Percentiles rank a stretch among this genome's conserved stretches.
Evolutionary conservation across 1,140 invertebrate species (phyloP).

Genomic region (Platyscapa corneri): DNA sequence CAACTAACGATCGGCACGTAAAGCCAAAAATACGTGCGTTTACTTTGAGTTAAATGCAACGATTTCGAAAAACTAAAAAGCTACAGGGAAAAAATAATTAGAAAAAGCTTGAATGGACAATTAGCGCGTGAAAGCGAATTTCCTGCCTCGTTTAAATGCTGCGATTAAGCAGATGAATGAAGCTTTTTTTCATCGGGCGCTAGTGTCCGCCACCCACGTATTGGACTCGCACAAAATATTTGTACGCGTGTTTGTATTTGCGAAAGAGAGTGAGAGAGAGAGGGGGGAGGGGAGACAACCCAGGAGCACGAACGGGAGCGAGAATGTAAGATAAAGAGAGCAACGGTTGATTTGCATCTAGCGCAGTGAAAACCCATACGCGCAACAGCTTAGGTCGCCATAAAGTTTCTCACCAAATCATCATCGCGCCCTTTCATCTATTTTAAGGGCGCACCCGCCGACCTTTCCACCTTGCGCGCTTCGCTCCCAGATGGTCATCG

Average conservation of each 20-base stretch:
- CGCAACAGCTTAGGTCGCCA: background rate
- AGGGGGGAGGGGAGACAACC: too few species aligned
- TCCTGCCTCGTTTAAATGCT: slow-evolving; percentile 10
- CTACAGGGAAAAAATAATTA: background rate
- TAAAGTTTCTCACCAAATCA: slow-evolving; percentile 57
- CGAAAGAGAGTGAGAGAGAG: too few species aligned
- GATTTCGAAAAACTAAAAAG: background rate
- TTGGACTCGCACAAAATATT: background rate
- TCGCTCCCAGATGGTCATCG: background rate
- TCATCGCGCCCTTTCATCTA: slow-evolving; percentile 55
- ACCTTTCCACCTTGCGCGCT: slow-evolving; percentile 9
- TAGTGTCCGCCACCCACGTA: background rate
- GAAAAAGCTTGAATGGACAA: background rate
- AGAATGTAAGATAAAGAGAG: too few species aligned
- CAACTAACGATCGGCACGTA: too few species aligned
- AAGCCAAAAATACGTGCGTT: too few species aligned
- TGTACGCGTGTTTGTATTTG: too few species aligned
- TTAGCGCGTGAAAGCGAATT: slow-evolving; percentile 42
- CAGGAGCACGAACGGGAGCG: too few species aligned
- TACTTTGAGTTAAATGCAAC: slow-evolving; percentile 1
- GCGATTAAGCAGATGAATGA: slow-evolving; percentile 39
- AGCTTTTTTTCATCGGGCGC: background rate
- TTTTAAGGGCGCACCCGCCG: background rate
- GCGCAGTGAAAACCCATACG: background rate
- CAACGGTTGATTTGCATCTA: background rate